A percentile compares a stretch with the other conserved stretches of the same genome.
phyloP scores from a whole-genome alignment of 2,113 vertebrate species.

The Trogon surrucura region DNA sequence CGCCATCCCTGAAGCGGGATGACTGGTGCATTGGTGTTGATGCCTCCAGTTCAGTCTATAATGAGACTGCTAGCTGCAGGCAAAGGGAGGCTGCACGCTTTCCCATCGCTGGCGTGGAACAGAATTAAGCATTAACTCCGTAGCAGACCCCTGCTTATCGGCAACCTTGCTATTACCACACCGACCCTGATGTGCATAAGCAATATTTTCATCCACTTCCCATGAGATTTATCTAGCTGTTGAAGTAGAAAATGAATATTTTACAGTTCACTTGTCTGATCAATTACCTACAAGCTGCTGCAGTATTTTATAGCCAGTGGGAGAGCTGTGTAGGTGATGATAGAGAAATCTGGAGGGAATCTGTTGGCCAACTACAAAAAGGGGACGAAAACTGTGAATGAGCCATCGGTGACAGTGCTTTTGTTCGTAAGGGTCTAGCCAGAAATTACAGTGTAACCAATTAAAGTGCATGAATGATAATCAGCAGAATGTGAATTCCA shows the following conservation, averaged over 20 bases:
- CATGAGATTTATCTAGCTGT: slow-evolving; percentile 98
- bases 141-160: slow-evolving; percentile 89
- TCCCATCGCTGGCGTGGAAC: slow-evolving; percentile 67
- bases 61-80: slow-evolving; percentile 85
- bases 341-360: slow-evolving; percentile 89
- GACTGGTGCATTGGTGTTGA: slow-evolving; percentile 69
- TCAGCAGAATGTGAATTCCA: slow-evolving; percentile 84
- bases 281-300: slow-evolving; percentile 99
- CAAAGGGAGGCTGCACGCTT: slow-evolving; percentile 74
- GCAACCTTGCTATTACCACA: slow-evolving; percentile 86
- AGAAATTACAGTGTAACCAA: slow-evolving; percentile 85
- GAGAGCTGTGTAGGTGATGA: slow-evolving; percentile 90
- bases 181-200: slow-evolving; percentile 93
- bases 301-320: slow-evolving; percentile 92
- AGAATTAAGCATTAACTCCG: slow-evolving; percentile 81
- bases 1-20: slow-evolving; percentile 64
- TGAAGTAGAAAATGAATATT: slow-evolving; percentile 99
- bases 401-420: slow-evolving; percentile 77
- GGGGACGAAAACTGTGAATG: slow-evolving; percentile 75
- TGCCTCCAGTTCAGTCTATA: slow-evolving; percentile 81
- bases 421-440: slow-evolving; percentile 74
- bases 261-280: slow-evolving; percentile 99
- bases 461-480: slow-evolving; percentile 85
- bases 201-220: slow-evolving; percentile 96
- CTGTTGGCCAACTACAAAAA: slow-evolving; percentile 79